A percentile compares a stretch with the other conserved stretches of the same genome.
These are phyloP conservation scores for Pristionchus maxplancki DNA, from an alignment of 2,888 invertebrate genomes.

Conservation along the genomic window DNA sequence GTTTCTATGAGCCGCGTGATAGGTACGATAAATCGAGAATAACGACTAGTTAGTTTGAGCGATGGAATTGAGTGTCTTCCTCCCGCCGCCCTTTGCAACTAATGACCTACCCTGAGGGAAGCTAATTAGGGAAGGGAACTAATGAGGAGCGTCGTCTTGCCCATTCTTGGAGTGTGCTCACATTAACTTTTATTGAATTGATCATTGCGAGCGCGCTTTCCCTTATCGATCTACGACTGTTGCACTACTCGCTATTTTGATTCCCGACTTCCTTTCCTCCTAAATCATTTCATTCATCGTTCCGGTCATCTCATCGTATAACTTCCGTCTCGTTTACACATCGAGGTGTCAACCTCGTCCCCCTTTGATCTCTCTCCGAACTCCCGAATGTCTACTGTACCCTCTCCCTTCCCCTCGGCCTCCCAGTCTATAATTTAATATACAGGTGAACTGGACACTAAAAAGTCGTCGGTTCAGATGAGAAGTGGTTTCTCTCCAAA, in stretches of 20 bases:
- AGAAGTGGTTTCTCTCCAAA: neutral
- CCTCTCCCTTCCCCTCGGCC: neutral
- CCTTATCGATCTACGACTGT: neutral
- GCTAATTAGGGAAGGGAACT: neutral
- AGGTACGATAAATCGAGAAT: constrained; percentile 50
- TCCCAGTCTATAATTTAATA: constrained; percentile 35
- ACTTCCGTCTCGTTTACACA: constrained; percentile 29
- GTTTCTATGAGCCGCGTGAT: constrained; percentile 46
- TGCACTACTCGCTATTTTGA: neutral
- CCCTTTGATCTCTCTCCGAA: constrained; percentile 26
- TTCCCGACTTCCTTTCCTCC: neutral
- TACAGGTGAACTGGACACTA: constrained; percentile 16
- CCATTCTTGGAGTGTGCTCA: constrained; percentile 24
- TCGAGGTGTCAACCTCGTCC: neutral
- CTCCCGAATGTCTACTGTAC: neutral
- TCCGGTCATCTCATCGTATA: constrained; percentile 26
- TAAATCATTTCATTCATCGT: neutral
- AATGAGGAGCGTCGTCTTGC: neutral
- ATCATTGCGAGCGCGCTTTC: constrained; percentile 16
- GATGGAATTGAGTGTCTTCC: constrained; percentile 15
- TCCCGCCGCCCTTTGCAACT: neutral
- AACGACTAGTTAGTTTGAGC: constrained; percentile 45
- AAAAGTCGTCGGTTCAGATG: constrained; percentile 10
- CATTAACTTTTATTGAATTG: constrained; percentile 46
- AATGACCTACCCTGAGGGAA: neutral